Evolutionary conservation across 2,888 invertebrate species (phyloP), one percentile per base, ranked within the genome.

Genomic region (Byasa hedistus): DNA sequence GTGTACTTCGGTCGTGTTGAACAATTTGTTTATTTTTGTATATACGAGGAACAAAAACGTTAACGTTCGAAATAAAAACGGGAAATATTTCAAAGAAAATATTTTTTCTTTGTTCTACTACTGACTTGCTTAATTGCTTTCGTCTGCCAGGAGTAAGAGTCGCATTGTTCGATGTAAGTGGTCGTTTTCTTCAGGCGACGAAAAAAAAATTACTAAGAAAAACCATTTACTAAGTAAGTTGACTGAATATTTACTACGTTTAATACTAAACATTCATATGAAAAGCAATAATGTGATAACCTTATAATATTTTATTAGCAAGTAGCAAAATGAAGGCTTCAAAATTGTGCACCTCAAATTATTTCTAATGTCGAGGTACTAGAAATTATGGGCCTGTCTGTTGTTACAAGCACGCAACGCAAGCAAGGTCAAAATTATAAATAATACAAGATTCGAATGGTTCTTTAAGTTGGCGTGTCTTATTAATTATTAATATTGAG

Each of bases 371-470:
- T 54, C 19, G 57, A 39, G 57, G 57, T 55, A 62, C 57, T 58
- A 66, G 54, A 66, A 62, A 66, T 66, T 66, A 66, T 32, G 51
- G 27, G 54, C 19, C 48, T 58, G 66, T 57, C 62, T 60, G 57
- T 51, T 65, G 32, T 39, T 61, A 55, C 55, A 58, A 61, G 55
- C 64, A 58, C 57, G 61, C 64, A 61, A 65, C 22, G 67, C 57
- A 60, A 52, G 72, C 78, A 75, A 77, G 77, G 80, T 76, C 76
- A 72, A 61, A 71, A 69, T 65, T 65, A 66, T 64, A 56, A 68
- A 67, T 68, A 59, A 65, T 70, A 66, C 69, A 68, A 71, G 56
- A 36, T 36, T 51, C 10, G 32, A 39, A 39, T 39, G 39, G 39
- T 39, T 15, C 39, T 39, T 39, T 17, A 39, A 39, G 39, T 39